A percentile compares a stretch with the other conserved stretches of the same genome.
phyloP scores from a whole-genome alignment of 2,888 invertebrate genomes.

The Agrochola lota region DNA sequence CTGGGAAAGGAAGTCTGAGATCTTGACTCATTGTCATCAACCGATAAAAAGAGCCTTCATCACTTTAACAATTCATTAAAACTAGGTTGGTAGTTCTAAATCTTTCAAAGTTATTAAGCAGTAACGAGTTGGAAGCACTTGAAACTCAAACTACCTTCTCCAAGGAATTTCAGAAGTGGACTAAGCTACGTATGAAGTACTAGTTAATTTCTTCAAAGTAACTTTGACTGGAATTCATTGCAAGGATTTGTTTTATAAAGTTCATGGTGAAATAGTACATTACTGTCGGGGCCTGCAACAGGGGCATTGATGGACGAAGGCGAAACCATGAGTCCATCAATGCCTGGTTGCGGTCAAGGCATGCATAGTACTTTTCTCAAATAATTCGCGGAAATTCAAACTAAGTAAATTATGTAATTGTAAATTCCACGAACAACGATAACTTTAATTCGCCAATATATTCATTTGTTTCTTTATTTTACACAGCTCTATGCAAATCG shows the following conservation, averaged over 20 bases:
- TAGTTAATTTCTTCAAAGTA: slow-evolving; percentile 31
- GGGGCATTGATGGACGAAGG: too few relatives aligned
- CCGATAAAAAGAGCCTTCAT: not conserved
- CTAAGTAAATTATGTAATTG: too few relatives aligned
- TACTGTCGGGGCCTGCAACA: too few relatives aligned
- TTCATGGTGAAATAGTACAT: not conserved
- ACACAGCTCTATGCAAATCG: too few relatives aligned
- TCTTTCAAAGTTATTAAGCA: slow-evolving; percentile 58
- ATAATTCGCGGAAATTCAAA: too few relatives aligned
- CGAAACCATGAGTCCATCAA: too few relatives aligned
- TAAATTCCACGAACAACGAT: too few relatives aligned
- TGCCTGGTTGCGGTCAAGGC: too few relatives aligned
- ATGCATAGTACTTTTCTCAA: too few relatives aligned
- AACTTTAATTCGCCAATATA: too few relatives aligned
- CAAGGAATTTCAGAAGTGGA: slow-evolving; percentile 43
- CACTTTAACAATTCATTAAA: slow-evolving; percentile 25
- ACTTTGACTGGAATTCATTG: slow-evolving; percentile 23
- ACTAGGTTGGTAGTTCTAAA: slow-evolving; percentile 43
- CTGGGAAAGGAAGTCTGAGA: not conserved
- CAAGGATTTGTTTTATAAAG: slow-evolving; percentile 25
- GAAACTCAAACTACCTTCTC: slow-evolving; percentile 42
- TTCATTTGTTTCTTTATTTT: too few relatives aligned
- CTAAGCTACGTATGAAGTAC: slow-evolving; percentile 45
- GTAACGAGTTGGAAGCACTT: slow-evolving; percentile 44
- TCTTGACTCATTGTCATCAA: slow-evolving; percentile 6